Percentiles rank a stretch among this genome's conserved stretches.
Conservation (phyloP, 2,113 vertebrate species). For the Noctilio leporinus region DNA sequence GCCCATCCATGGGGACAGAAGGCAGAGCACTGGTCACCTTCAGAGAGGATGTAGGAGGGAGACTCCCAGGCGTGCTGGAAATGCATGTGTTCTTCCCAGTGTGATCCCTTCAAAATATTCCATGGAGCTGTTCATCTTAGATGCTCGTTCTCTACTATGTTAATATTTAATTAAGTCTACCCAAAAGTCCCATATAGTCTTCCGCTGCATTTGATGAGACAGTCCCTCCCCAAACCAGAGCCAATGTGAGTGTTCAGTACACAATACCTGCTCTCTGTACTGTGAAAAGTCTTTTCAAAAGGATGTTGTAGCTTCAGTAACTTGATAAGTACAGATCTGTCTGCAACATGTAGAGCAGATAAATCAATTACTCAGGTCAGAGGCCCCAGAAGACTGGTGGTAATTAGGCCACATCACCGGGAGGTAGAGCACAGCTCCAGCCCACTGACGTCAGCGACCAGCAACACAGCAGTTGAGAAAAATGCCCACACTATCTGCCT, state of each 20-base stretch:
- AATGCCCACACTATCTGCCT: slow-evolving; percentile 11
- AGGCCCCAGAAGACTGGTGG: slow-evolving; percentile 9
- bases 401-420: slow-evolving; percentile 54
- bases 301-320: slow-evolving; percentile 42
- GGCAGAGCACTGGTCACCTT: background rate
- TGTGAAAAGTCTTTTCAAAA: slow-evolving; percentile 6
- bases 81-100: background rate
- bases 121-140: background rate
- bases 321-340: slow-evolving; percentile 52
- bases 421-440: slow-evolving; percentile 38
- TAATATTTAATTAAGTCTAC: background rate
- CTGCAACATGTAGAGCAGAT: slow-evolving; percentile 37
- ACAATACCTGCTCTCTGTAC: background rate
- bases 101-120: background rate
- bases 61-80: background rate
- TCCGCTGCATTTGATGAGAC: background rate
- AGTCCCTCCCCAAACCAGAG: background rate
- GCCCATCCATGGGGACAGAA: background rate
- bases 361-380: slow-evolving; percentile 60
- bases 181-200: background rate
- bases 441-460: slow-evolving; percentile 48
- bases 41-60: background rate
- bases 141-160: background rate
- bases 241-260: background rate
- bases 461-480: slow-evolving; percentile 7